phyloP scores from a whole-genome alignment of 2,888 invertebrate species.

The Platycheirus albimanus region DNA sequence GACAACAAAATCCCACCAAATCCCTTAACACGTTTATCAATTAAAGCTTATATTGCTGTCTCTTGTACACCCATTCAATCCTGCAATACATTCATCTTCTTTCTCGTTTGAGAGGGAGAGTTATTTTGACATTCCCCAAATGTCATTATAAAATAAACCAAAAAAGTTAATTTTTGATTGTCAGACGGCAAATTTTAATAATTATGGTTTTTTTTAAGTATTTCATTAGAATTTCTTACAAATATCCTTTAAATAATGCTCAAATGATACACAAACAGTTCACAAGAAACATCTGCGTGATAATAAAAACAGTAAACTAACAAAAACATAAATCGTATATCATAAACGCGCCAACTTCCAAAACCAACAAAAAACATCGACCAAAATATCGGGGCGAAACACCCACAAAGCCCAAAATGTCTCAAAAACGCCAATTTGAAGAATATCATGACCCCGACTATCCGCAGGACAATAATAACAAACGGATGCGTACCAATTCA shows the following conservation, averaged over 20 bases:
- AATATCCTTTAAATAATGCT: neutral
- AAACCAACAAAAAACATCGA: constrained; percentile 15
- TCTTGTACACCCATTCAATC: neutral
- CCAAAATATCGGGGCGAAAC: neutral
- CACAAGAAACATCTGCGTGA: neutral
- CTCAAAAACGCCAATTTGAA: constrained; percentile 81
- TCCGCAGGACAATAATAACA: constrained; percentile 78
- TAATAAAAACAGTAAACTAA: neutral
- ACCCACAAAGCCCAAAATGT: constrained; percentile 28
- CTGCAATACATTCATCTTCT: neutral
- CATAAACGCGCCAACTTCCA: constrained; percentile 47
- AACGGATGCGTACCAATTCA: constrained; percentile 9
- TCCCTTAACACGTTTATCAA: too few relatives aligned
- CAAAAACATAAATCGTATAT: neutral
- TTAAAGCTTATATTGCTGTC: neutral
- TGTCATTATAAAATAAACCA: constrained; percentile 61
- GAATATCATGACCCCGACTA: constrained; percentile 87
- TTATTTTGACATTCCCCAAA: constrained; percentile 55
- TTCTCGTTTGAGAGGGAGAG: neutral
- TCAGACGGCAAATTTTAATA: constrained; percentile 35
- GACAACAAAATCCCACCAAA: too few relatives aligned
- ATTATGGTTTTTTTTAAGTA: constrained; percentile 59
- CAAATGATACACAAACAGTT: constrained; percentile 50
- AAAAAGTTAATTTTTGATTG: constrained; percentile 48
- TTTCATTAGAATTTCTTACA: constrained; percentile 16